Conservation (phyloP, 2,113 vertebrate species). For the Cephalopholis sonnerati region DNA sequence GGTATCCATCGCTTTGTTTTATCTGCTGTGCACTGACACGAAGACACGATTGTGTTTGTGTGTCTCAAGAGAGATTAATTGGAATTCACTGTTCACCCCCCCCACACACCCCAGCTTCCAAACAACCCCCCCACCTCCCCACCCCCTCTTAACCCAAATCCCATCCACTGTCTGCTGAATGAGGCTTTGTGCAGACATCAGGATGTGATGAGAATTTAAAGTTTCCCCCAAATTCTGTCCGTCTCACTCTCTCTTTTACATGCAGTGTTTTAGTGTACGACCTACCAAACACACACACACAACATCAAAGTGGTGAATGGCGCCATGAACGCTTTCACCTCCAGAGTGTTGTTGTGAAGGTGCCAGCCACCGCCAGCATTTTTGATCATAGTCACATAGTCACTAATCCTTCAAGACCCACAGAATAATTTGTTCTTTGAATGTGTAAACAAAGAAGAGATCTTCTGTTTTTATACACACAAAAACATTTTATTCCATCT, state of each 20-base stretch:
- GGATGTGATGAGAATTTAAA: slow-evolving; percentile 67
- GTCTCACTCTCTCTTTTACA: not conserved
- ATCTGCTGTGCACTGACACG: not conserved
- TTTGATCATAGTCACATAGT: no score
- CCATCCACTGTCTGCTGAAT: slow-evolving; percentile 40
- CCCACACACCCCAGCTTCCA: not conserved
- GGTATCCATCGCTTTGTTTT: not conserved
- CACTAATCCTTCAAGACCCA: no score
- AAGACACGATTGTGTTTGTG: not conserved
- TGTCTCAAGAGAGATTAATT: slow-evolving; percentile 42
- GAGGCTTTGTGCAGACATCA: slow-evolving; percentile 53
- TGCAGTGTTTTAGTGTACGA: not conserved
- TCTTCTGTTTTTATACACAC: no score
- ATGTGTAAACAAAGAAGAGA: no score
- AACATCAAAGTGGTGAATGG: slow-evolving; percentile 22
- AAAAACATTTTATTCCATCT: no score
- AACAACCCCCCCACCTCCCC: not conserved
- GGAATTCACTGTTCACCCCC: slow-evolving; percentile 13
- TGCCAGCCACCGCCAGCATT: no score
- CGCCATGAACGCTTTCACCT: not conserved
- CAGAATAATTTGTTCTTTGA: no score
- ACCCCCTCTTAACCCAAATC: slow-evolving; percentile 56
- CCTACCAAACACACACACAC: not conserved
- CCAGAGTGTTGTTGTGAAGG: no score
- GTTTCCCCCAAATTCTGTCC: slow-evolving; percentile 11